Evolutionary conservation across 2,888 invertebrate genomes (phyloP).

Genomic region (Limnephilus auricula): DNA sequence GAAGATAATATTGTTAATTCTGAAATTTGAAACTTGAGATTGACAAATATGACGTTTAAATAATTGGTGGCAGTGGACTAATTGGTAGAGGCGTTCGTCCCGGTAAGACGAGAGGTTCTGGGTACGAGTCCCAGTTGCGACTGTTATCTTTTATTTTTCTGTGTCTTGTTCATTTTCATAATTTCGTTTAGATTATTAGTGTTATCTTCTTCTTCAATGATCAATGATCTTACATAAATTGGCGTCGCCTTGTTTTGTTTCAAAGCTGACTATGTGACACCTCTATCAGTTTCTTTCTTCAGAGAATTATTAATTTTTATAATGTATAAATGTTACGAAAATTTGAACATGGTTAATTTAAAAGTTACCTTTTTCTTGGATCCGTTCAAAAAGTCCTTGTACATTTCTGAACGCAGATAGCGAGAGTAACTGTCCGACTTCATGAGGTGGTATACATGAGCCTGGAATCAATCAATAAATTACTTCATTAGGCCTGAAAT

Average conservation of each 20-base stretch:
- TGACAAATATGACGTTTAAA: too few relatives aligned
- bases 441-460: slow-evolving; percentile 99
- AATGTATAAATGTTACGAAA: neutral
- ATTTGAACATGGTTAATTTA: neutral
- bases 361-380: slow-evolving; percentile 94
- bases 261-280: neutral
- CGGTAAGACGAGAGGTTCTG: too few relatives aligned
- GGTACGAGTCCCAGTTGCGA: too few relatives aligned
- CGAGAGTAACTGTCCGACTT: slow-evolving; percentile 99
- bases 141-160: too few relatives aligned
- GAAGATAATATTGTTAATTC: too few relatives aligned
- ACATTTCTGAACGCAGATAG: slow-evolving; percentile 98
- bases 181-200: too few relatives aligned
- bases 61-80: too few relatives aligned
- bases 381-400: slow-evolving; percentile 96
- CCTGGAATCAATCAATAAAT: slow-evolving; percentile 76
- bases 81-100: too few relatives aligned
- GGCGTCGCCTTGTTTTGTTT: neutral
- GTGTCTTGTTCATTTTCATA: too few relatives aligned
- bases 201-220: too few relatives aligned
- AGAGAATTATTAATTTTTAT: neutral
- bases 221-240: neutral
- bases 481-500: neutral
- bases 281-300: neutral
- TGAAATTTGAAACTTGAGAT: too few relatives aligned